Evolutionary conservation across 2,888 invertebrate genomes (phyloP).

Genomic region (Eremobia ochroleuca): DNA sequence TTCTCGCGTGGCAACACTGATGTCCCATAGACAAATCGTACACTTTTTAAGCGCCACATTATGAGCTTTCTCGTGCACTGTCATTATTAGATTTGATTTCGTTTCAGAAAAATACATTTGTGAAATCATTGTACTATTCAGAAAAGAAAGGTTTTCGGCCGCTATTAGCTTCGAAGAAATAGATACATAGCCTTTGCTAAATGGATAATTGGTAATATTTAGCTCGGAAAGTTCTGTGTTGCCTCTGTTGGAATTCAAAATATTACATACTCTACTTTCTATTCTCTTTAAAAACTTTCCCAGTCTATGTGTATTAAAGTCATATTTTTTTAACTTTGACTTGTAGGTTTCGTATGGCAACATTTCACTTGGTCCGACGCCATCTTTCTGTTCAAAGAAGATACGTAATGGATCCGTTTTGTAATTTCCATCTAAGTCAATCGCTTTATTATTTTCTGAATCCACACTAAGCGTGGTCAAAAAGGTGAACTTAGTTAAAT

Average conservation of each 20-base stretch:
- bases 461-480: conserved; percentile 67
- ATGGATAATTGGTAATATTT: conserved; percentile 78
- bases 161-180: conserved; percentile 73
- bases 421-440: conserved; percentile 75
- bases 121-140: conserved; percentile 77
- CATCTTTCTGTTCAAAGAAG: conserved; percentile 87
- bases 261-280: conserved; percentile 78
- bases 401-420: conserved; percentile 81
- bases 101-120: conserved; percentile 79
- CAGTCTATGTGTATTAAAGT: conserved; percentile 76
- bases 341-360: conserved; percentile 81
- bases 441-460: conserved; percentile 62
- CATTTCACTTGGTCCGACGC: conserved; percentile 80
- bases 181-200: conserved; percentile 81
- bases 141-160: conserved; percentile 69
- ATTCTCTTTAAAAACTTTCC: conserved; percentile 82
- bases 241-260: conserved; percentile 79
- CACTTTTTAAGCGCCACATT: conserved; percentile 70
- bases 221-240: conserved; percentile 73
- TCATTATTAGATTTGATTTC: conserved; percentile 81
- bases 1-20: conserved; percentile 78
- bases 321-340: conserved; percentile 78
- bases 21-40: conserved; percentile 84
- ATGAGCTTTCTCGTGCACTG: conserved; percentile 76
- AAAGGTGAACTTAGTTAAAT: conserved; percentile 78